phyloP scores from a whole-genome alignment of 2,888 invertebrate genomes.

The Oasisia sp. region DNA sequence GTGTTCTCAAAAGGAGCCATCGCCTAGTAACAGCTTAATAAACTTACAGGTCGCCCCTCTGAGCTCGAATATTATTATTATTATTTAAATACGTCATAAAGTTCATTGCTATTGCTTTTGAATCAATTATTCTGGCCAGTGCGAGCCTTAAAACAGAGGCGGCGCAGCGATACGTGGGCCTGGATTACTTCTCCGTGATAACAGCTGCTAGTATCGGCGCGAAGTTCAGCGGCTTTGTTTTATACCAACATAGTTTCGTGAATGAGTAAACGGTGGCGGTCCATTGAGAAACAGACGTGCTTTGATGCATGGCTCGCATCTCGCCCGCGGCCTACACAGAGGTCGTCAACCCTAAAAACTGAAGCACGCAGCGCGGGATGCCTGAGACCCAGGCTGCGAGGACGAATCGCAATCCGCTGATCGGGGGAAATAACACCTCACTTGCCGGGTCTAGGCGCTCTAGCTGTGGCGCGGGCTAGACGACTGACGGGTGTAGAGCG shows the following conservation, averaged over 20 bases:
- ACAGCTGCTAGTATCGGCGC: background rate
- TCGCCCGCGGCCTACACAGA: background rate
- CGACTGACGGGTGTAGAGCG: background rate
- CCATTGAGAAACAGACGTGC: slow-evolving; percentile 1
- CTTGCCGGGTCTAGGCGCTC: background rate
- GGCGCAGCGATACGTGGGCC: background rate
- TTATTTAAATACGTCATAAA: too few relatives aligned
- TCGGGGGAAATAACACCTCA: background rate
- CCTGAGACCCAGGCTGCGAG: background rate
- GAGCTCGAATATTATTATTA: too few relatives aligned
- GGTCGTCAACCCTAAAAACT: background rate
- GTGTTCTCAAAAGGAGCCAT: too few relatives aligned
- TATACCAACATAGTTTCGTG: background rate
- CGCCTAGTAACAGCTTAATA: too few relatives aligned
- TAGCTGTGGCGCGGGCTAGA: background rate
- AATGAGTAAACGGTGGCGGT: background rate
- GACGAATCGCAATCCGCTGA: background rate
- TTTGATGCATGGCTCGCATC: background rate
- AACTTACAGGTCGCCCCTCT: too few relatives aligned
- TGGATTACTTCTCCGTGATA: background rate
- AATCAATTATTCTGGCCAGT: background rate
- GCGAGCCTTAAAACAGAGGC: background rate
- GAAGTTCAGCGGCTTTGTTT: background rate
- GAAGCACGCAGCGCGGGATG: background rate
- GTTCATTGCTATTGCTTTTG: background rate